Percentiles rank a stretch among this genome's conserved stretches.
phyloP scores from a whole-genome alignment of 2,888 invertebrate species.

The Cordilura impudica region DNA sequence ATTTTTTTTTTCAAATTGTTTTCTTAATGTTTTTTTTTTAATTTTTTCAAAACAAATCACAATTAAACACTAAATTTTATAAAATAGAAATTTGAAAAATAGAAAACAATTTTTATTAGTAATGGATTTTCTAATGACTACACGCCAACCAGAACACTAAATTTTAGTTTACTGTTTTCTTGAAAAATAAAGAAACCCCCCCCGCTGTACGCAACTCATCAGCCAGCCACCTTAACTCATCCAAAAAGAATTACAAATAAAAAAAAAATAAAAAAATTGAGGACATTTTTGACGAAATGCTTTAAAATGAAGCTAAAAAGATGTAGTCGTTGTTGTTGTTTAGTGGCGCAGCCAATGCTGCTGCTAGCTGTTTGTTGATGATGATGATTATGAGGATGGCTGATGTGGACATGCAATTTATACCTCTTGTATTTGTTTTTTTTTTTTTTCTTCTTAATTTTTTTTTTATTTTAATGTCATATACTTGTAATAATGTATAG shows the following conservation, averaged over 20 bases:
- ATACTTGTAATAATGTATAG: constrained; percentile 62
- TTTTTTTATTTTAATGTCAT: constrained; percentile 45
- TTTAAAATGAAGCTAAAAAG: constrained; percentile 42
- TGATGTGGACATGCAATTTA: constrained; percentile 47
- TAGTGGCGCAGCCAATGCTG: constrained; percentile 15
- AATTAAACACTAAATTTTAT: background rate
- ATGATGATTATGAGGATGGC: constrained; percentile 18
- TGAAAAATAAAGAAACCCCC: constrained; percentile 11
- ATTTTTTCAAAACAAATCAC: constrained; percentile 15
- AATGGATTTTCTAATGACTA: constrained; percentile 38
- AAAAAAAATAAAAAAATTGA: constrained; percentile 25
- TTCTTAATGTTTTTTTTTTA: constrained; percentile 23
- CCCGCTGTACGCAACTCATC: background rate
- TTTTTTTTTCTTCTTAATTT: background rate
- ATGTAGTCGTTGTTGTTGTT: background rate
- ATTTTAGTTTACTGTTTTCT: background rate
- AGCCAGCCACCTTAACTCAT: background rate
- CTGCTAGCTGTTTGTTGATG: constrained; percentile 2
- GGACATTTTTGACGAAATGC: constrained; percentile 54
- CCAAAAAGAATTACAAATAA: background rate
- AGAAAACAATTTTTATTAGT: constrained; percentile 27
- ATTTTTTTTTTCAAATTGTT: constrained; percentile 40
- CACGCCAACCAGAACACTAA: constrained; percentile 14
- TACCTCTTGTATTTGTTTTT: constrained; percentile 20
- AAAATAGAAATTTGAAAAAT: constrained; percentile 1